Base-by-base conservation (phyloP, 2,888 invertebrate genomes). In the Harpalus rufipes region DNA sequence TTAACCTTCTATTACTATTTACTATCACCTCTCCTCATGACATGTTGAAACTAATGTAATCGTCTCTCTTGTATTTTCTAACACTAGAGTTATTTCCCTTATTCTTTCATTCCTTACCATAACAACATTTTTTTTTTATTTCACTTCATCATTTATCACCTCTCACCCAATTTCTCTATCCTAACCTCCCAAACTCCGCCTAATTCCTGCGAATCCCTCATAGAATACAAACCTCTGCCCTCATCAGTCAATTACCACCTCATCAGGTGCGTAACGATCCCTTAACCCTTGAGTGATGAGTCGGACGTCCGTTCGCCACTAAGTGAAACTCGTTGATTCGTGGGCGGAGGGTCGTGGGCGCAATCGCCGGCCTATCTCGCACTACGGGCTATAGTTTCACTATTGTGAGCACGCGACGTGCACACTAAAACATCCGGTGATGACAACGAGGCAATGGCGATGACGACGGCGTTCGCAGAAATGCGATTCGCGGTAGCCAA, bases 291-390 rank as follows among this genome's bases (percentile, higher is more conserved):
- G 68, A 68, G 32, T 68, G 68, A 68, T 68, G 68, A 14, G 68
- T 32, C 32, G 32, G 32, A 32, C 32, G 32, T 68, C 68, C 14
- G 68, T 14, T 32, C 32, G 10, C 63, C 68, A 10, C 68, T 68
- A 68, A 68, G 68, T 68, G 68, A 68, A 68, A 68, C 68, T 68
- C 68, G 68, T 68, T 68, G 68, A 39, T 68, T 68, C 68, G 68
- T 39, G 39, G 68, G 68, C 25, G 32, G 68, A 32, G 68, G 68
- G 16, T 59, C 18, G 10, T 63, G 63, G 63, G 63, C 12, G 63
- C 59, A 63, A 63, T 63, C 63, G 12, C 10, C 18, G 8, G 21
- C 21, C 21, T 21, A 18, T 63, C 63, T 63, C 63, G 21, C 18
- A 32, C 68, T 39, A 3, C 7, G 68, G 39, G 68, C 39, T 32